Evolutionary conservation across 2,797 vertebrate genomes (phyloP).

Genomic region (Pangasius mekongensis): DNA sequence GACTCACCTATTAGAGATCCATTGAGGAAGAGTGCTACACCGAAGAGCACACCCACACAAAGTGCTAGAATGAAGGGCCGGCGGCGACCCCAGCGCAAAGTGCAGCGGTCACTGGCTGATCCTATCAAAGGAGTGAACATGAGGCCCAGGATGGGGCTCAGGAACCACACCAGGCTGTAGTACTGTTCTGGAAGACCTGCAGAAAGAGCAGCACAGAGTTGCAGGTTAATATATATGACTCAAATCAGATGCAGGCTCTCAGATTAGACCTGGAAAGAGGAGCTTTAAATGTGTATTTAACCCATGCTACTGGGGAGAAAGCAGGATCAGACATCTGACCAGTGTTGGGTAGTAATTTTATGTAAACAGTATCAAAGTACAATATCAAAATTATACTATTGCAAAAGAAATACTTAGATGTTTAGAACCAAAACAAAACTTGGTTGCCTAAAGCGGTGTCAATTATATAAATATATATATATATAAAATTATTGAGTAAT

Average conservation of each 20-base stretch:
- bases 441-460: neutral
- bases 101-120: conserved; percentile 95
- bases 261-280: neutral
- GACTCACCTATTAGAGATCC: conserved; percentile 90
- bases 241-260: neutral
- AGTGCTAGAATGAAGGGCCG: conserved; percentile 94
- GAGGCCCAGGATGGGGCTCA: conserved; percentile 93
- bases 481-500: too few species aligned
- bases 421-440: neutral
- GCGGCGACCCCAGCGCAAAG: conserved; percentile 91
- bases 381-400: neutral
- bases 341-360: neutral
- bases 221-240: neutral
- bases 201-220: conserved; percentile 22
- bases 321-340: neutral
- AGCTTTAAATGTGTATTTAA: neutral
- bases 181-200: conserved; percentile 98
- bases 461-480: too few species aligned
- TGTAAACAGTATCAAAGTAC: neutral
- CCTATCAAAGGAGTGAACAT: conserved; percentile 95
- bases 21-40: conserved; percentile 94
- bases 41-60: conserved; percentile 89
- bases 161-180: conserved; percentile 98
- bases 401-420: neutral
- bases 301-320: neutral